These are phyloP conservation scores for Phalacrocorax aristotelis DNA, from an alignment of 2,113 vertebrate genomes.

Conservation along the genomic window DNA sequence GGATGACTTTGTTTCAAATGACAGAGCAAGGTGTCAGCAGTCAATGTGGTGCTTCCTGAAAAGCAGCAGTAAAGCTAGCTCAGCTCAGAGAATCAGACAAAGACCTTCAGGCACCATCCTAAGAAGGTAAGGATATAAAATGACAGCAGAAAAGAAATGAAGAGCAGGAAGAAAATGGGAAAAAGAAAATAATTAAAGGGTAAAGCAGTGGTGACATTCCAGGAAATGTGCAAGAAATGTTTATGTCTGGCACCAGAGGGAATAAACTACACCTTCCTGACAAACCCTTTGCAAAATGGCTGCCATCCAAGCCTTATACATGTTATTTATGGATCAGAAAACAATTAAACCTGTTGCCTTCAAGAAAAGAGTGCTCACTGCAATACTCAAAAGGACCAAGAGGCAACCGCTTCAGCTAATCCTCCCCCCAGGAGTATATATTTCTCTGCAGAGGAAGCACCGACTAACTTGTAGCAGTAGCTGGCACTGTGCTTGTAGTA, in stretches of 20 bases:
- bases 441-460: not conserved
- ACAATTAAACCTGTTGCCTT: not conserved
- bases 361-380: not conserved
- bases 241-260: not conserved
- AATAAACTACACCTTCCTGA: not conserved
- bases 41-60: not conserved
- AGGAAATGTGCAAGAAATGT: not conserved
- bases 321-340: not conserved
- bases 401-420: not conserved
- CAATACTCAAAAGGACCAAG: not conserved
- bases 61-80: not conserved
- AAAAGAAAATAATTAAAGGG: not conserved
- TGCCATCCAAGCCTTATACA: not conserved
- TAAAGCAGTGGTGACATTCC: not conserved
- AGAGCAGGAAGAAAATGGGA: not conserved
- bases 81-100: not conserved
- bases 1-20: not conserved
- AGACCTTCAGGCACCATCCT: not conserved
- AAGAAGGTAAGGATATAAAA: not conserved
- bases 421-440: accelerated
- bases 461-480: slow-evolving; percentile 96
- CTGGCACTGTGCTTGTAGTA: slow-evolving; percentile 90
- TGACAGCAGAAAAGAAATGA: not conserved
- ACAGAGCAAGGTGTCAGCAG: not conserved
- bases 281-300: not conserved